Evolutionary conservation across 2,888 invertebrate genomes (phyloP).

Genomic region (Volucella bombylans): DNA sequence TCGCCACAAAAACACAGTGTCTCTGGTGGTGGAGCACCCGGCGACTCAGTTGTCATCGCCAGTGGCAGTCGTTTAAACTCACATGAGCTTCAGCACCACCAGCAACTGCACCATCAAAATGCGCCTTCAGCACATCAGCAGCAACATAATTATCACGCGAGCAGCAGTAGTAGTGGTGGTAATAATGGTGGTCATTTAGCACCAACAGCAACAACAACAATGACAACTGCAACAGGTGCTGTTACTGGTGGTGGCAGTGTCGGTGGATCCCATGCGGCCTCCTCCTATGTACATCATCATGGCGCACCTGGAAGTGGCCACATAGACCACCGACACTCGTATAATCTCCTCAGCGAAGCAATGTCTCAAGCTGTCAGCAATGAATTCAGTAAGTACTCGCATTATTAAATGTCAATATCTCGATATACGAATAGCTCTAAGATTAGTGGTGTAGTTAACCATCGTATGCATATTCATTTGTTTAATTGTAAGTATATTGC

Average conservation of each 20-base stretch:
- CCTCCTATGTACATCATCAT: constrained; percentile 74
- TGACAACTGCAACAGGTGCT: constrained; percentile 52
- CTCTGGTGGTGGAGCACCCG: constrained; percentile 76
- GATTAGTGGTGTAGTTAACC: neutral
- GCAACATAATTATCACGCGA: constrained; percentile 59
- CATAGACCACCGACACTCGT: constrained; percentile 81
- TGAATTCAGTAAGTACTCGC: constrained; percentile 83
- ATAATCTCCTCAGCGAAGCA: constrained; percentile 84
- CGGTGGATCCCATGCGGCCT: constrained; percentile 70
- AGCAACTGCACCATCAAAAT: constrained; percentile 74
- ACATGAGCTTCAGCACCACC: constrained; percentile 70
- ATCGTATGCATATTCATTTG: neutral
- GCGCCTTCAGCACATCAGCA: constrained; percentile 58
- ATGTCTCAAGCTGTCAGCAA: constrained; percentile 85
- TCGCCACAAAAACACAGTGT: constrained; percentile 76
- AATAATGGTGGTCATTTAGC: constrained; percentile 38
- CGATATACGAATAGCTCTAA: neutral
- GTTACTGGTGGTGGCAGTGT: constrained; percentile 68
- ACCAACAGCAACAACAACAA: constrained; percentile 49
- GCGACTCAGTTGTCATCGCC: constrained; percentile 75
- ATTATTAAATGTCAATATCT: constrained; percentile 26
- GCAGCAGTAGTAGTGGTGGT: constrained; percentile 44
- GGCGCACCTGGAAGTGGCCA: constrained; percentile 76
- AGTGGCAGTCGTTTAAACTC: constrained; percentile 74
- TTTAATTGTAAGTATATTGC: neutral